Conservation (phyloP, 2,113 vertebrate genomes). For the Ariopsis seemanni region DNA sequence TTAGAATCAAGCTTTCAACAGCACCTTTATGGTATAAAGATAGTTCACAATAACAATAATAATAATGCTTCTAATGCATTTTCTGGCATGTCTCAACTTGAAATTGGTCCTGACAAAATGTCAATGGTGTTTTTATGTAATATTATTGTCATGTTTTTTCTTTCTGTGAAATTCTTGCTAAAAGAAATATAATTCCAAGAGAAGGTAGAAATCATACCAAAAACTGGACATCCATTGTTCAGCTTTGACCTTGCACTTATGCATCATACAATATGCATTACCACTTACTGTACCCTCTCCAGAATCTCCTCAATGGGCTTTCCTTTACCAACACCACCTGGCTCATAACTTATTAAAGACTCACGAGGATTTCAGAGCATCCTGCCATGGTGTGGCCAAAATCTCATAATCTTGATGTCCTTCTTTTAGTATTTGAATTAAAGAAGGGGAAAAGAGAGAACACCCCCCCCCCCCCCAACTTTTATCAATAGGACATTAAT, state of each 20-base stretch:
- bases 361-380: not conserved
- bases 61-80: not conserved
- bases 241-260: not conserved
- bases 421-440: constrained; percentile 10
- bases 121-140: not conserved
- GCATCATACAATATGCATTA: not conserved
- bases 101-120: not conserved
- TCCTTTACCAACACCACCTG: not conserved
- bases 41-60: not conserved
- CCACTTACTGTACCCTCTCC: not conserved
- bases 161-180: not conserved
- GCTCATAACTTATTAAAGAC: not conserved
- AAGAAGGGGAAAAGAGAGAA: not conserved
- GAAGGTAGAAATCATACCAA: not conserved
- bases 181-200: not conserved
- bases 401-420: not conserved
- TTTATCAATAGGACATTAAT: too few species aligned
- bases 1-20: not conserved
- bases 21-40: not conserved
- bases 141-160: not conserved
- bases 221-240: not conserved
- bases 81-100: not conserved
- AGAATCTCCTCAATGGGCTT: not conserved
- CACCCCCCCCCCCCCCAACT: too few species aligned
- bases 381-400: not conserved